These are phyloP conservation scores for Synergus laeviventris DNA, from an alignment of 2,888 invertebrate species.

Conservation along the genomic window DNA sequence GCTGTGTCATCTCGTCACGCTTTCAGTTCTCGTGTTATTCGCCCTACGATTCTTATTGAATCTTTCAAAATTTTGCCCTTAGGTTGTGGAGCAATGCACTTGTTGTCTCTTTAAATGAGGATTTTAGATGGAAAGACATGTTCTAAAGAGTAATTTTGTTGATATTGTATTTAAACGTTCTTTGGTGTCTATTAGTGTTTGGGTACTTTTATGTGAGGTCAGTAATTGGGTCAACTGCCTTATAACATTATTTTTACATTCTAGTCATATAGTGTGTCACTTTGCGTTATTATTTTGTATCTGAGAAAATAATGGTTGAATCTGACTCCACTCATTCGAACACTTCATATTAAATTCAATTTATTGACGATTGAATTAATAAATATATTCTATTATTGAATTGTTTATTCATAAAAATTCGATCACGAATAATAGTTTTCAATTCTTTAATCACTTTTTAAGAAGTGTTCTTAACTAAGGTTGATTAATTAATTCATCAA, in stretches of 20 bases:
- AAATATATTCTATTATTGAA: not conserved
- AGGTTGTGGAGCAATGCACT: not conserved
- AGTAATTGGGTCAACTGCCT: constrained; percentile 32
- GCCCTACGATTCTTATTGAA: constrained; percentile 16
- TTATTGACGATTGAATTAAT: not conserved
- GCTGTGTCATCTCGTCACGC: constrained; percentile 15
- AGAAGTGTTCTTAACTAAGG: too few species aligned
- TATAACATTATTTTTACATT: constrained; percentile 21
- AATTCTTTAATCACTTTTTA: not conserved
- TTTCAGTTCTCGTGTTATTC: not conserved
- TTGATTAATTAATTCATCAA: not conserved
- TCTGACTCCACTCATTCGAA: not conserved
- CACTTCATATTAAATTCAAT: not conserved
- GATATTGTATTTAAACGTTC: not conserved
- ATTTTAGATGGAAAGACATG: not conserved
- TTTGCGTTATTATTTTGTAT: not conserved
- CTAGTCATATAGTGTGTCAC: not conserved
- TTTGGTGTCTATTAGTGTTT: not conserved
- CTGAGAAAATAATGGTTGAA: not conserved
- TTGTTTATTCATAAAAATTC: not conserved
- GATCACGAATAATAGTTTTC: not conserved
- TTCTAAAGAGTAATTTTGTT: not conserved
- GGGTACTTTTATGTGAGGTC: constrained; percentile 33
- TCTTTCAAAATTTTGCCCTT: constrained; percentile 1
- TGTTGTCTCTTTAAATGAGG: not conserved